These are phyloP conservation scores for Hyles vespertilio DNA, from an alignment of 1,140 invertebrate species.

Conservation along the genomic window DNA sequence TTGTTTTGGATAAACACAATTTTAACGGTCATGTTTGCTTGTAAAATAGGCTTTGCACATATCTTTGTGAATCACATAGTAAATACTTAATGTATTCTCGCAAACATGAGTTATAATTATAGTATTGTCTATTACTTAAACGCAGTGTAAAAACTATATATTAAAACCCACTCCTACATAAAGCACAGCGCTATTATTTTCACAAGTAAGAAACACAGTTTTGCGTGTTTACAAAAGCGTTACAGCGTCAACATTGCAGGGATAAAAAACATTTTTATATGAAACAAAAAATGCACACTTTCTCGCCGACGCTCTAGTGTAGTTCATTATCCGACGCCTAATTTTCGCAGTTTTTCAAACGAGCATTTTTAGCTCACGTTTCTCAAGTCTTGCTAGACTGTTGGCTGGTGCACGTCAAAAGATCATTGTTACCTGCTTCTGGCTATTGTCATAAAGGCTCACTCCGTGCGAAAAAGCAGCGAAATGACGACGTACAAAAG, in stretches of 20 bases:
- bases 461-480: conserved; percentile 30
- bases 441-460: conserved; percentile 33
- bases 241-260: too few species aligned
- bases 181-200: neutral
- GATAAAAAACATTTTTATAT: neutral
- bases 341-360: conserved; percentile 41
- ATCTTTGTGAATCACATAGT: too few species aligned
- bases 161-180: too few species aligned
- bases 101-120: too few species aligned
- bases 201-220: neutral
- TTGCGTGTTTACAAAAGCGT: too few species aligned
- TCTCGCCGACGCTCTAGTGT: conserved; percentile 2
- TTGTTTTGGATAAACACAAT: too few species aligned
- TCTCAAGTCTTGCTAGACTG: conserved; percentile 32
- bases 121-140: too few species aligned
- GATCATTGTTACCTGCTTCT: conserved; percentile 48
- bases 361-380: conserved; percentile 31
- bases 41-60: too few species aligned
- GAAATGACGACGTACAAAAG: conserved; percentile 21
- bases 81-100: too few species aligned
- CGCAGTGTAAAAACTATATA: too few species aligned
- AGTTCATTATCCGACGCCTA: conserved; percentile 21
- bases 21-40: too few species aligned
- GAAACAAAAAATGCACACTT: neutral
- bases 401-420: conserved; percentile 46